Evolutionary conservation across 2,113 vertebrate species (phyloP).

Genomic region (Limanda limanda): DNA sequence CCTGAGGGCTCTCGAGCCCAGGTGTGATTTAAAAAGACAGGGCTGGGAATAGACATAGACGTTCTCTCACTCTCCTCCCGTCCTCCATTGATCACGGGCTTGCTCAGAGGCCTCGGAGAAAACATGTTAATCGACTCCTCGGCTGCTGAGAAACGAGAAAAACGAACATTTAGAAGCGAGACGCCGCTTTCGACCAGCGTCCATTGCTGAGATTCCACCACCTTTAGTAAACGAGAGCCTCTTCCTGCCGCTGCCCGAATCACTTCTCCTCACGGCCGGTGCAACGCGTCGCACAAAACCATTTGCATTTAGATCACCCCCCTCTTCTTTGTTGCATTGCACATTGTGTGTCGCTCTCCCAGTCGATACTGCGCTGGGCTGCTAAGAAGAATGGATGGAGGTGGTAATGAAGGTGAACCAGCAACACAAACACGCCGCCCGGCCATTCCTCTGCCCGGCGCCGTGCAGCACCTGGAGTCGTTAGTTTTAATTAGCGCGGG

Average conservation of each 20-base stretch:
- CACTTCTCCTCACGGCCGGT: conserved; percentile 35
- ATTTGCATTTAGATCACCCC: conserved; percentile 83
- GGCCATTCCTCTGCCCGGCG: conserved; percentile 56
- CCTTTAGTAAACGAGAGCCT: conserved; percentile 1
- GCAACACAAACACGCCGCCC: conserved; percentile 78
- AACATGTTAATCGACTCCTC: conserved; percentile 71
- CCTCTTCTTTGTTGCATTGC: conserved; percentile 42
- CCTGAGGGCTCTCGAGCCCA: conserved; percentile 35
- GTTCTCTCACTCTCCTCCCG: conserved; percentile 52
- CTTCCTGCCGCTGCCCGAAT: conserved; percentile 44
- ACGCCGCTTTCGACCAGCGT: conserved; percentile 54
- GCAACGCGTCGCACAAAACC: conserved; percentile 60
- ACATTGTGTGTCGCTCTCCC: conserved; percentile 43
- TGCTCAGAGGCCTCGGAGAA: conserved; percentile 53
- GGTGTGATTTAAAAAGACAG: conserved; percentile 64
- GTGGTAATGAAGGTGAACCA: conserved; percentile 80
- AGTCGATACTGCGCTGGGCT: conserved; percentile 73
- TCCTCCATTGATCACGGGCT: conserved; percentile 60
- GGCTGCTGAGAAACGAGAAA: conserved; percentile 49
- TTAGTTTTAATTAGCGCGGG: conserved; percentile 84
- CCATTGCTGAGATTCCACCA: conserved; percentile 51
- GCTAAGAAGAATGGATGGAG: conserved; percentile 81
- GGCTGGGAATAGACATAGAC: conserved; percentile 45
- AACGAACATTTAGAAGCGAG: conserved; percentile 57
- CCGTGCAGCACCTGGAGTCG: conserved; percentile 77